Conservation (phyloP, 2,888 invertebrate species). For the Nymphalis urticae region DNA sequence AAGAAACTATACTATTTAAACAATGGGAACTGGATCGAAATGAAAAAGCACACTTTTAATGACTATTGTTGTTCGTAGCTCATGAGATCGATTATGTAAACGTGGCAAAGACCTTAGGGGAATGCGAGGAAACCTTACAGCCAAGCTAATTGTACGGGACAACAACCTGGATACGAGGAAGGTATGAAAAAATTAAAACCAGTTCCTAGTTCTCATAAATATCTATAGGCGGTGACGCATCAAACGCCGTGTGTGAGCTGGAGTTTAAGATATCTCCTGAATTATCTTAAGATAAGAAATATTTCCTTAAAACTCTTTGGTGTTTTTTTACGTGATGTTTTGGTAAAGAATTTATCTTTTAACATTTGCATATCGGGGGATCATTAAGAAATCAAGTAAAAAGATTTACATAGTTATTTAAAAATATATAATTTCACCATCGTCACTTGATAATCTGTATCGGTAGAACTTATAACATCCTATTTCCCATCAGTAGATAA, state of each 20-base stretch:
- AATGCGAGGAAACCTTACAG: constrained; percentile 28
- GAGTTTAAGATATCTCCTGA: background rate
- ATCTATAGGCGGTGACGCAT: constrained; percentile 11
- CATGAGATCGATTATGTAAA: constrained; percentile 17
- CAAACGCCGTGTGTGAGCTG: background rate
- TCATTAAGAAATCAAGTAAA: no score
- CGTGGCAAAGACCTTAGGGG: constrained; percentile 18
- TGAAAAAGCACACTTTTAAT: no score
- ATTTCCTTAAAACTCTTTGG: background rate
- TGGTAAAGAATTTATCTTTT: no score
- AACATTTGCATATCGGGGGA: no score
- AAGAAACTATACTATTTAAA: no score
- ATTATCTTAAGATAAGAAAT: background rate
- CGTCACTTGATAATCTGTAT: no score
- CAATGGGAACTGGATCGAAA: no score
- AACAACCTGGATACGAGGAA: constrained; percentile 19
- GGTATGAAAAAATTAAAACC: constrained; percentile 14
- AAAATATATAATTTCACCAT: no score
- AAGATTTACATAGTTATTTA: no score
- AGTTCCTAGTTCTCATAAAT: constrained; percentile 16
- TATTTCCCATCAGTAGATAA: no score
- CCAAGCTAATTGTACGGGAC: constrained; percentile 25
- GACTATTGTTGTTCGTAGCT: no score
- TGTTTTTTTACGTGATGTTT: background rate
- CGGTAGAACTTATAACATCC: no score